A percentile compares a stretch with the other conserved stretches of the same genome.
phyloP scores from a whole-genome alignment of 2,113 vertebrate genomes.

The Fregata magnificens region DNA sequence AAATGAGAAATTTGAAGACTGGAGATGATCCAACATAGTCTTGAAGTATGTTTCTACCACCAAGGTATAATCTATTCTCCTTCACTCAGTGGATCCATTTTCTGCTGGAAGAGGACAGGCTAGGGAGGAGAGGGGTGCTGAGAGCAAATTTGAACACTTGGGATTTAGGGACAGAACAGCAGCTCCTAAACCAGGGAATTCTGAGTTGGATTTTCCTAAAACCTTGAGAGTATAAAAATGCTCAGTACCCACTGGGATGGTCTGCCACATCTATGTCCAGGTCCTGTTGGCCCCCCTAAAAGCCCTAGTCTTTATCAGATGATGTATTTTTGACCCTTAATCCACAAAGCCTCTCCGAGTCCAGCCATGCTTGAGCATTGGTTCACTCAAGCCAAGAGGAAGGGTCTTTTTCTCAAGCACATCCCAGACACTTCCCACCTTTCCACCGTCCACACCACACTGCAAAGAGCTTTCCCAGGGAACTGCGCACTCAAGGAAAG shows the following conservation, averaged over 20 bases:
- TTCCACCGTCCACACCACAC: accelerated
- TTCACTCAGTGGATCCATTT: background rate
- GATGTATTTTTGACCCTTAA: background rate
- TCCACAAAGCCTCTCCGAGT: background rate
- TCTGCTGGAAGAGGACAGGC: background rate
- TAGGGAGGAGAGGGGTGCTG: background rate
- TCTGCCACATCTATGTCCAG: background rate
- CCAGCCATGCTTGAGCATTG: background rate
- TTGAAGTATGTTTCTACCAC: background rate
- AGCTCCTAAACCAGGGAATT: background rate
- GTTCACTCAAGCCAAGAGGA: background rate
- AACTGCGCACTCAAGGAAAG: background rate
- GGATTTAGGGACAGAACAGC: background rate
- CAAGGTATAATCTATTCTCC: background rate
- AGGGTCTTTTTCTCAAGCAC: background rate
- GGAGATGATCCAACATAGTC: background rate
- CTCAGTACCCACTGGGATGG: background rate
- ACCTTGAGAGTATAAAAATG: background rate
- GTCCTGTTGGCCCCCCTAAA: background rate
- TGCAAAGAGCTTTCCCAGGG: background rate
- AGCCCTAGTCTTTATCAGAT: background rate
- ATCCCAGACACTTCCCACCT: background rate
- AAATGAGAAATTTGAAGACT: background rate
- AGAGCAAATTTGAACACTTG: accelerated
- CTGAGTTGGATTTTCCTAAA: background rate